phyloP scores from a whole-genome alignment of 2,113 vertebrate genomes.

The Melanerpes aurifrons region DNA sequence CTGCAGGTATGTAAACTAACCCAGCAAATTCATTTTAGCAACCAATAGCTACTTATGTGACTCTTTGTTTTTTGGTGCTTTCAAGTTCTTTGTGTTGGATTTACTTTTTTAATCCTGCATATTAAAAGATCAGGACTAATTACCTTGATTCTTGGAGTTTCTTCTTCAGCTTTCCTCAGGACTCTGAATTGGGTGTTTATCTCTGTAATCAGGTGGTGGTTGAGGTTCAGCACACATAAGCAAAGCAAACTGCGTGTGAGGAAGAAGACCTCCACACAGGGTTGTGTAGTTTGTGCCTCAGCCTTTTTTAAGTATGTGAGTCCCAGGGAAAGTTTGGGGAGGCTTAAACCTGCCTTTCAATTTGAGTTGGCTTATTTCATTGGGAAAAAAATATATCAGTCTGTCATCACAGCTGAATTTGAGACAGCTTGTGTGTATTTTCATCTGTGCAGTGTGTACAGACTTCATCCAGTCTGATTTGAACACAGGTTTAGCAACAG shows the following conservation, averaged over 20 bases:
- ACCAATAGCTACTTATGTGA: not conserved
- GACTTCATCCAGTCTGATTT: not conserved
- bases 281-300: not conserved
- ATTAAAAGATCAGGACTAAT: not conserved
- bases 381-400: not conserved
- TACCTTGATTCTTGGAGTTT: not conserved
- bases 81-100: not conserved
- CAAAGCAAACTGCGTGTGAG: not conserved
- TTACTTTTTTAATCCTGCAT: not conserved
- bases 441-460: not conserved
- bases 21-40: not conserved
- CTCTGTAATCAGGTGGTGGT: not conserved
- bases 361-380: not conserved
- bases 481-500: not conserved
- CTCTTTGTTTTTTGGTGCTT: not conserved
- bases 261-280: not conserved
- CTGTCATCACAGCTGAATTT: not conserved
- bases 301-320: not conserved
- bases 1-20: conserved; percentile 84
- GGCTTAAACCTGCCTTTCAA: not conserved
- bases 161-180: not conserved
- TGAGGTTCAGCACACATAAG: not conserved
- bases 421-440: not conserved
- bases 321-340: not conserved
- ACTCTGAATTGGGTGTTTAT: not conserved